Base-by-base conservation (phyloP, 2,888 invertebrate species). In the Xestia c-nigrum region DNA sequence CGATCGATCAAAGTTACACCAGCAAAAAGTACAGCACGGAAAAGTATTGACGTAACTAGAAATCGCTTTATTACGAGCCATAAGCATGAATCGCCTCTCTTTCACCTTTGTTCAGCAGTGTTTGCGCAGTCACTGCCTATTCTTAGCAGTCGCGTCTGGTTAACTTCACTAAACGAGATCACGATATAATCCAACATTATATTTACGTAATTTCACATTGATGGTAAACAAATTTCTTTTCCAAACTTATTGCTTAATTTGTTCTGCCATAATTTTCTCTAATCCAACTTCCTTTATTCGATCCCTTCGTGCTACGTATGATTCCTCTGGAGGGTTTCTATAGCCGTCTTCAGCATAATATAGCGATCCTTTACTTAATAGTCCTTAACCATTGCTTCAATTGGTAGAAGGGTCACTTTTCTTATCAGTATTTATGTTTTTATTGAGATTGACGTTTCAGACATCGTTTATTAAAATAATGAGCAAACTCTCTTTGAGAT, bases 101-200 rank as follows among this genome's bases (percentile, higher is more conserved):
- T 81, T 87, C 84, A 89, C 91, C 89, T 89, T 89, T 87, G 88
- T 91, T 85, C 66, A 68, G 67, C 50, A 84, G 80, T 87, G 86
- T 90, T 87, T 90, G 89, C 86, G 85, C 89, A 89, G 88, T 92
- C 91, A 90, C 85, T 79, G 83, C 70, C 78, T 85, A 82, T 85
- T 87, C 84, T 87, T 87, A 86, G 84, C 74, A 72, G 66, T 80
- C 76, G 76, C 80, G 81, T 84, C 84, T 87, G 84, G 75, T 86
- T 83, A 83, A 76, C 81, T 83, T 89, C 75, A 86, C 74, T 65
- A 80, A 89, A 89, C 84, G 88, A 74, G 84, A 87, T 85, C 84
- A 87, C 74, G 82, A 80, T 77, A 85, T 83, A 78, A 80, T 72
- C 79, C 78, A 69, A 76, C 57, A 73, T 72, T 75, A 84, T 86